phyloP scores from a whole-genome alignment of 2,888 invertebrate species.

The Dichetophora obliterata region DNA sequence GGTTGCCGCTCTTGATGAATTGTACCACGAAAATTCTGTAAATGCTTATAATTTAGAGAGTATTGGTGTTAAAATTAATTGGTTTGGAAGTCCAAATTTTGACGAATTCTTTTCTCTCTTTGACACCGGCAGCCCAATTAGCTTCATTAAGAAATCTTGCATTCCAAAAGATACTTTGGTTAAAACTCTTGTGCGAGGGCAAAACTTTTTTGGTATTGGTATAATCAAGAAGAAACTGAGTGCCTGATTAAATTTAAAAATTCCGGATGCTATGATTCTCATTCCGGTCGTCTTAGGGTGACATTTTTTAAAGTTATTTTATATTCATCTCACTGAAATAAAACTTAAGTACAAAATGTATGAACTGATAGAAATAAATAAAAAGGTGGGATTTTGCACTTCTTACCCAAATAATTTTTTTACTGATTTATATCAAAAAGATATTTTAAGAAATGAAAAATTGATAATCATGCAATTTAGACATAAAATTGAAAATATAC shows the following conservation, averaged over 20 bases:
- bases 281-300: background rate
- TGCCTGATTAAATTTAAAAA: background rate
- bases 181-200: background rate
- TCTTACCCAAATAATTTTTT: too few species aligned
- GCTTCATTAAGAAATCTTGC: background rate
- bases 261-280: background rate
- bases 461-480: too few species aligned
- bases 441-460: too few species aligned
- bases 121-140: too few species aligned
- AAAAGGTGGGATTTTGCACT: too few species aligned
- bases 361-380: too few species aligned
- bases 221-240: background rate
- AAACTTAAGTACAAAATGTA: too few species aligned
- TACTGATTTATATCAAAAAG: too few species aligned
- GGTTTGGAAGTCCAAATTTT: background rate
- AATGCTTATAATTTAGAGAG: background rate
- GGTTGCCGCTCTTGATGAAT: background rate
- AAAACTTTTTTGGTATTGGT: background rate
- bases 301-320: too few species aligned
- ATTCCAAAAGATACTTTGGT: too few species aligned
- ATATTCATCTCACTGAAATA: too few species aligned
- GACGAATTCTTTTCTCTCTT: background rate
- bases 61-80: background rate
- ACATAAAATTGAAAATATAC: too few species aligned
- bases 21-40: background rate